phyloP scores from a whole-genome alignment of 2,888 invertebrate genomes.

The Polyommatus iphigenia region DNA sequence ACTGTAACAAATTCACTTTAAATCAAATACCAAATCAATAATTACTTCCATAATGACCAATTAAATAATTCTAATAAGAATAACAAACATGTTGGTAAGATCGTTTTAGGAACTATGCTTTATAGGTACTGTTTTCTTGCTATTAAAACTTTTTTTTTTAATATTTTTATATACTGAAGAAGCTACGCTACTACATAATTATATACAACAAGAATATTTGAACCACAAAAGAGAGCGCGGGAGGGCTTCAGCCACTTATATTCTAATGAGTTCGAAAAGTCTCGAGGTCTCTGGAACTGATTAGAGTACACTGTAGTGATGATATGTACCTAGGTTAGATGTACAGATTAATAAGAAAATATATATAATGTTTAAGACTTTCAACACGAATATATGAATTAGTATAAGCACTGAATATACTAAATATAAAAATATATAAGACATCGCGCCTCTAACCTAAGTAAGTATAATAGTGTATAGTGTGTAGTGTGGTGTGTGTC shows the following conservation, averaged over 20 bases:
- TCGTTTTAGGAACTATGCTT: neutral
- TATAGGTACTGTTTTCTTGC: neutral
- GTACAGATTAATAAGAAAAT: slow-evolving; percentile 15
- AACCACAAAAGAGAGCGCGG: slow-evolving; percentile 56
- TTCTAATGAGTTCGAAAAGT: slow-evolving; percentile 28
- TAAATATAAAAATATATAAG: slow-evolving; percentile 17
- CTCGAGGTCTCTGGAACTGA: slow-evolving; percentile 24
- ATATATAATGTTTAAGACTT: neutral
- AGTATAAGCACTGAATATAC: neutral
- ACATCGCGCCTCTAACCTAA: slow-evolving; percentile 4
- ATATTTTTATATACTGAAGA: neutral
- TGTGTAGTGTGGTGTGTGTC: slow-evolving; percentile 45
- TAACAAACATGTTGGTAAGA: neutral
- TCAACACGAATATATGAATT: neutral
- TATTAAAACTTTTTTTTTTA: neutral
- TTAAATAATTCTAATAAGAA: neutral
- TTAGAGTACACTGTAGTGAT: slow-evolving; percentile 32
- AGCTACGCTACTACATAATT: neutral
- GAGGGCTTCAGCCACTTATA: slow-evolving; percentile 59
- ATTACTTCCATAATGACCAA: neutral
- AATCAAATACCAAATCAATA: neutral
- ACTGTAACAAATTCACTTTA: neutral
- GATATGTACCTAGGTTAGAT: slow-evolving; percentile 29
- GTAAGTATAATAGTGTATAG: slow-evolving; percentile 44
- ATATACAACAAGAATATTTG: neutral